A percentile compares a stretch with the other conserved stretches of the same genome.
These are phyloP conservation scores for Fulica atra DNA, from an alignment of 2,113 vertebrate species.

Conservation along the genomic window DNA sequence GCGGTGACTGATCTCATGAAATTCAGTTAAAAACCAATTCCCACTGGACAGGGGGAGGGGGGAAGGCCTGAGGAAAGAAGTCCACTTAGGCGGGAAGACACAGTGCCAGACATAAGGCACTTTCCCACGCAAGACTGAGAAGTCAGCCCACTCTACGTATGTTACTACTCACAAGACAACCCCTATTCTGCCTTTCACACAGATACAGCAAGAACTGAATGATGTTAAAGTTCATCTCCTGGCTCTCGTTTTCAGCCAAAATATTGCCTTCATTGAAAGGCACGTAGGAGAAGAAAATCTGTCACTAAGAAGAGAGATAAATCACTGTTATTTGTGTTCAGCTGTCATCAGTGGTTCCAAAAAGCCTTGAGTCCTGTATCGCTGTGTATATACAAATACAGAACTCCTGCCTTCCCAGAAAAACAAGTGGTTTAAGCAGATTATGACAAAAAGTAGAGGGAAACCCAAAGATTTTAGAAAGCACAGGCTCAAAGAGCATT, in stretches of 20 bases:
- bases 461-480: background rate
- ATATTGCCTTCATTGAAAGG: background rate
- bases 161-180: background rate
- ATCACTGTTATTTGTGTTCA: background rate
- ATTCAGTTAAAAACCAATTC: background rate
- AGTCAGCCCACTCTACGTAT: background rate
- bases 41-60: background rate
- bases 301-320: background rate
- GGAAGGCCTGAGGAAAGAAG: background rate
- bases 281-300: background rate
- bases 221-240: background rate
- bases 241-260: background rate
- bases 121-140: background rate
- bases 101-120: background rate
- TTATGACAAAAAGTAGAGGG: background rate
- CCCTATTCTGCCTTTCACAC: background rate
- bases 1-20: rapidly evolving
- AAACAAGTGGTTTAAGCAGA: background rate
- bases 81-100: background rate
- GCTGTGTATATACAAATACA: background rate
- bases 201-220: background rate
- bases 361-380: background rate
- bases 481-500: background rate
- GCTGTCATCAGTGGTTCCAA: background rate
- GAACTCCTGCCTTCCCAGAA: background rate